These are phyloP conservation scores for Halcyon leucocephala DNA, from an alignment of 2,797 vertebrate genomes.

Conservation along the genomic window DNA sequence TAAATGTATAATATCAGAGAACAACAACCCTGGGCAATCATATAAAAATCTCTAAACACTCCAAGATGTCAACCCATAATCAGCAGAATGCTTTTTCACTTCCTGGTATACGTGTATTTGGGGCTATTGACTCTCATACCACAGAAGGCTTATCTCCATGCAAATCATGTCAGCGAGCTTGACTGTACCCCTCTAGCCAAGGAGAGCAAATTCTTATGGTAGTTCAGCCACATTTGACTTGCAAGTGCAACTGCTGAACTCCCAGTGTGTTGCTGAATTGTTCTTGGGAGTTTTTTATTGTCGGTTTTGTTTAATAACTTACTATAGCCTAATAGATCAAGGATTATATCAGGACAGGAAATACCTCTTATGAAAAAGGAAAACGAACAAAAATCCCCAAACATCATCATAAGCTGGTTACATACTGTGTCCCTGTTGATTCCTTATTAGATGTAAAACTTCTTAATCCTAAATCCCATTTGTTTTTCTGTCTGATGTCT, in stretches of 20 bases:
- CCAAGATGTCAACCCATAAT: neutral
- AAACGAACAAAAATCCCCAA: neutral
- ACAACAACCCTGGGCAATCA: conserved; percentile 15
- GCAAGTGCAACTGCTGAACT: neutral
- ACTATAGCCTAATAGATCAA: neutral
- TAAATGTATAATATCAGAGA: neutral
- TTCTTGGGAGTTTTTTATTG: neutral
- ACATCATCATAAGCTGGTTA: neutral
- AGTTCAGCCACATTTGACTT: neutral
- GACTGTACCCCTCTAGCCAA: neutral
- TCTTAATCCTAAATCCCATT: neutral
- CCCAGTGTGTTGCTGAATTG: neutral
- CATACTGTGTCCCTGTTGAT: neutral
- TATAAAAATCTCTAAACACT: neutral
- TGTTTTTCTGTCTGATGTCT: neutral
- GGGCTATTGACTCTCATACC: neutral
- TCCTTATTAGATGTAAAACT: neutral
- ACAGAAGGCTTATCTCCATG: neutral
- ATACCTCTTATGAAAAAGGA: neutral
- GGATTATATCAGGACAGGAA: neutral
- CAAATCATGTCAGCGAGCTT: neutral
- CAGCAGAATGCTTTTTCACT: neutral
- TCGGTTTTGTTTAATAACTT: neutral
- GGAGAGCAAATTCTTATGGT: neutral
- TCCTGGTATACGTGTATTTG: neutral